phyloP scores from a whole-genome alignment of 2,888 invertebrate genomes.

The Halictus quadricinctus region DNA sequence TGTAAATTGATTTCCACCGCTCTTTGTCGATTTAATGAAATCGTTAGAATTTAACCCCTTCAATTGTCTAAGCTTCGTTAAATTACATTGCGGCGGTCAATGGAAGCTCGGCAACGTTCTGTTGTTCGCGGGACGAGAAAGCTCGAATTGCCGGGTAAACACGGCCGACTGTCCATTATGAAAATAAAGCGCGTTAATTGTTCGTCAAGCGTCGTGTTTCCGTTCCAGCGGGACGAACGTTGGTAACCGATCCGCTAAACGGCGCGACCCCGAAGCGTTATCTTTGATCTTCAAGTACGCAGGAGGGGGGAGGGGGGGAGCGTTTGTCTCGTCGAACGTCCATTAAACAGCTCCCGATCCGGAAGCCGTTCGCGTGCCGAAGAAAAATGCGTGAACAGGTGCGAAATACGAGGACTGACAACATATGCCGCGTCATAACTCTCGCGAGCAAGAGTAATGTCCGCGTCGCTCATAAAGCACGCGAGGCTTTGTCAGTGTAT shows the following conservation, averaged over 20 bases:
- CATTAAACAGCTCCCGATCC: constrained; percentile 32
- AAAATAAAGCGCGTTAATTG: constrained; percentile 39
- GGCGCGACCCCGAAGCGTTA: neutral
- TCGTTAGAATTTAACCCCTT: too few relatives aligned
- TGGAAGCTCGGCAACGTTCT: neutral
- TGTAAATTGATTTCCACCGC: neutral
- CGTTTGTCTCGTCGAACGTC: constrained; percentile 31
- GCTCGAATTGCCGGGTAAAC: neutral
- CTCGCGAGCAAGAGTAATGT: constrained; percentile 57
- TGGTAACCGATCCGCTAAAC: neutral
- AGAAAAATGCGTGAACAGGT: constrained; percentile 61
- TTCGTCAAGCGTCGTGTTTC: neutral
- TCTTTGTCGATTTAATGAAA: neutral
- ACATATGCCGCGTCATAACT: constrained; percentile 56
- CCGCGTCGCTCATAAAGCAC: constrained; percentile 61
- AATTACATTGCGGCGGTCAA: neutral
- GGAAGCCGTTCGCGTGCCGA: constrained; percentile 37
- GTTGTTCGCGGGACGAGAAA: neutral
- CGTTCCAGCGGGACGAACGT: neutral
- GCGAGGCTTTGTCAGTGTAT: constrained; percentile 68
- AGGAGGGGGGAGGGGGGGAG: too few relatives aligned
- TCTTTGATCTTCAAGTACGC: constrained; percentile 38
- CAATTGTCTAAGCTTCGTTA: neutral
- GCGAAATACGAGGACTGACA: constrained; percentile 52
- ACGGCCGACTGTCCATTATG: constrained; percentile 14